Conservation (phyloP, 2,888 invertebrate genomes). For the Stenurella melanura region DNA sequence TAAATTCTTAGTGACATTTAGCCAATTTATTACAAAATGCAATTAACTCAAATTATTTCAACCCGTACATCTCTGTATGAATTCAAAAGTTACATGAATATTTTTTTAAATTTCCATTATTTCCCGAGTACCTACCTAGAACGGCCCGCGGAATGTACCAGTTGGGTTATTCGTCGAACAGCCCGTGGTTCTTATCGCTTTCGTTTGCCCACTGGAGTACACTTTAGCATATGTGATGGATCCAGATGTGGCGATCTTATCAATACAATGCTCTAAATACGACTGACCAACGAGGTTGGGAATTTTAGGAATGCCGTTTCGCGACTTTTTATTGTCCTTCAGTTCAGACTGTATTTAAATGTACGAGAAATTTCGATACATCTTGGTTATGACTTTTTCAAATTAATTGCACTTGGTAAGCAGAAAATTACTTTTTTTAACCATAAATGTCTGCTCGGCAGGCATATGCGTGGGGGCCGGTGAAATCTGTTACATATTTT, state of each 20-base stretch:
- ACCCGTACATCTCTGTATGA: too few species aligned
- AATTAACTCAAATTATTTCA: too few species aligned
- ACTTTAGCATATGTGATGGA: slow-evolving; percentile 20
- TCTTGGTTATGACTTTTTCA: neutral
- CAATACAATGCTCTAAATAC: slow-evolving; percentile 25
- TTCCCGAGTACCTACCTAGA: neutral
- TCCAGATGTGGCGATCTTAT: slow-evolving; percentile 30
- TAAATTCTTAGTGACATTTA: too few species aligned
- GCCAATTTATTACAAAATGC: too few species aligned
- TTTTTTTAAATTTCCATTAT: neutral
- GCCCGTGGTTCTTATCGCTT: slow-evolving; percentile 8
- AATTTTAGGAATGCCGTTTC: slow-evolving; percentile 28
- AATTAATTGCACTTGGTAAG: neutral
- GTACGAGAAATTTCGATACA: slow-evolving; percentile 5
- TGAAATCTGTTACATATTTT: too few species aligned
- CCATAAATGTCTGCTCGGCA: neutral
- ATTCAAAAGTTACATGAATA: neutral
- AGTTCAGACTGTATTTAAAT: neutral
- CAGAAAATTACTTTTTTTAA: neutral
- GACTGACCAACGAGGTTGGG: slow-evolving; percentile 25
- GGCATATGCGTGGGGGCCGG: too few species aligned
- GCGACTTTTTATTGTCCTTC: slow-evolving; percentile 19
- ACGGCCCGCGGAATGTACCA: neutral
- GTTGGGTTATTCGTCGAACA: neutral
- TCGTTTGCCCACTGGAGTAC: slow-evolving; percentile 20